Evolutionary conservation across 2,797 vertebrate species (phyloP).

Genomic region (Gymnodraco acuticeps): DNA sequence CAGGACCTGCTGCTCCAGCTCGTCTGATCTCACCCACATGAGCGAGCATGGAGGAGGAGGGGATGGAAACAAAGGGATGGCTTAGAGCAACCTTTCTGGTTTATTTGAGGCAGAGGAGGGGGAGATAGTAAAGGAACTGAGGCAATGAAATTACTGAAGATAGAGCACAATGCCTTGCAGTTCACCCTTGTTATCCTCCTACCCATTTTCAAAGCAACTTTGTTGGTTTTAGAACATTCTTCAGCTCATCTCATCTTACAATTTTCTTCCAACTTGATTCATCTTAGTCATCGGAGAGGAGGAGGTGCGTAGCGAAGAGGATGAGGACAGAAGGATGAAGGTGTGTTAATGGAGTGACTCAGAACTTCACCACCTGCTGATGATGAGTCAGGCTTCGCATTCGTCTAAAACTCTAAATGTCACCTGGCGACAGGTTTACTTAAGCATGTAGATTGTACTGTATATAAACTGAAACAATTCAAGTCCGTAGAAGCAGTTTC

Average conservation of each 20-base stretch:
- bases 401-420: conserved; percentile 20
- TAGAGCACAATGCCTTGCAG: background rate
- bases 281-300: conserved; percentile 35
- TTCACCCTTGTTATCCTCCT: conserved; percentile 3
- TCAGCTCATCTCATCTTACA: background rate
- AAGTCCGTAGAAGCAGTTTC: background rate
- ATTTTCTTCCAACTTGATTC: background rate
- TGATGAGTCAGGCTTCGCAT: conserved; percentile 36
- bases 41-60: conserved; percentile 6
- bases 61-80: conserved; percentile 12
- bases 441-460: conserved; percentile 25
- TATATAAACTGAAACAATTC: conserved; percentile 1
- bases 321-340: conserved; percentile 27
- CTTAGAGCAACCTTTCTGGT: conserved; percentile 23
- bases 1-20: conserved; percentile 88
- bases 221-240: conserved; percentile 12
- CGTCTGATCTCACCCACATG: conserved; percentile 70
- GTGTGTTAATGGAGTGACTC: conserved; percentile 25
- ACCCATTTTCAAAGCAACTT: background rate
- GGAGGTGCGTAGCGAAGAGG: conserved; percentile 37
- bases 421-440: conserved; percentile 24
- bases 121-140: conserved; percentile 16
- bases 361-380: conserved; percentile 27
- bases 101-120: conserved; percentile 39
- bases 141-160: conserved; percentile 7